phyloP scores from a whole-genome alignment of 1,140 invertebrate species.

The Philaenus spumarius region DNA sequence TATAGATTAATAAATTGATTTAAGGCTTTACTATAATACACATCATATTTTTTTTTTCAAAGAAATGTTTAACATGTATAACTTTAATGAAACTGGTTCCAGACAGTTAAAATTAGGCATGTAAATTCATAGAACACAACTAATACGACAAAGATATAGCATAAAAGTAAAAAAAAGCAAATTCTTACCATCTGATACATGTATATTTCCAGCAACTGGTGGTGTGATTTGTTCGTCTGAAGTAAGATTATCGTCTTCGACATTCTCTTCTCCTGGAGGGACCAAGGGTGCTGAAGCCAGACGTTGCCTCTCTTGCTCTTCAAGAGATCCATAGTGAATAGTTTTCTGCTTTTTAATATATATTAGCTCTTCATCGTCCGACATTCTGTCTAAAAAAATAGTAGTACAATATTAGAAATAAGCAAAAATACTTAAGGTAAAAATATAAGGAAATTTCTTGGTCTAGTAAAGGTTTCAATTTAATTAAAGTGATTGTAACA shows the following conservation, averaged over 20 bases:
- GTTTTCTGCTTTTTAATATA: slow-evolving; percentile 68
- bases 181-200: slow-evolving; percentile 60
- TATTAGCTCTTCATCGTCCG: slow-evolving; percentile 75
- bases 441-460: no score
- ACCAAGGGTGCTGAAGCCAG: slow-evolving; percentile 8
- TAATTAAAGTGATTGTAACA: no score
- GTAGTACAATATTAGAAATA: no score
- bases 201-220: slow-evolving; percentile 48
- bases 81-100: no score
- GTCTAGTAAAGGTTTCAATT: no score
- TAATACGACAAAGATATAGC: no score
- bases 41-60: no score
- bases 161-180: not conserved
- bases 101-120: not conserved
- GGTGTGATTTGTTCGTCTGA: slow-evolving; percentile 19
- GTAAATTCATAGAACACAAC: not conserved
- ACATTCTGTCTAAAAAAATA: slow-evolving; percentile 52
- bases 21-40: no score
- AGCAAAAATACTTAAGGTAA: no score
- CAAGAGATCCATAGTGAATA: slow-evolving; percentile 81
- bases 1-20: no score
- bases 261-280: slow-evolving; percentile 39
- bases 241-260: slow-evolving; percentile 38
- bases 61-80: no score
- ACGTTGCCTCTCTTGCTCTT: slow-evolving; percentile 58